These are phyloP conservation scores for Dynastes tityus DNA, from an alignment of 2,888 invertebrate species.

Conservation along the genomic window DNA sequence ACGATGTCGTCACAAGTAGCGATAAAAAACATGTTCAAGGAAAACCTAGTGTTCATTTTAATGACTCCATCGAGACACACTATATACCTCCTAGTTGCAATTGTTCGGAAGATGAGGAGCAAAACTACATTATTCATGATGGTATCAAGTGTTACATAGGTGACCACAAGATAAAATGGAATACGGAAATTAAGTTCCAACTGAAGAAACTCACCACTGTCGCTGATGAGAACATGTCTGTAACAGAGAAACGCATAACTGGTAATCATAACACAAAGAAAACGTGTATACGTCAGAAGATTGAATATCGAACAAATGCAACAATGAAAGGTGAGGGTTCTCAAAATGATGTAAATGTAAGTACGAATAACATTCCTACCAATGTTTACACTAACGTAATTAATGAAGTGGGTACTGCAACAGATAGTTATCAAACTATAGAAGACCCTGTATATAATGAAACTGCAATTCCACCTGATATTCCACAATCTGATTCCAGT, in stretches of 20 bases:
- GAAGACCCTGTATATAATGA: background rate
- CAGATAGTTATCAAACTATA: background rate
- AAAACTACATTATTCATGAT: slow-evolving; percentile 32
- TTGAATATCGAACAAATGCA: slow-evolving; percentile 13
- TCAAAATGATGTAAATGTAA: slow-evolving; percentile 35
- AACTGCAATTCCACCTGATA: background rate
- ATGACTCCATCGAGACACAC: slow-evolving; percentile 18
- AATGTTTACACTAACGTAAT: background rate
- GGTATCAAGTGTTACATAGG: slow-evolving; percentile 49
- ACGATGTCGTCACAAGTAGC: background rate
- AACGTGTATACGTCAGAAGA: slow-evolving; percentile 40
- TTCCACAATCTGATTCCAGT: too few species aligned
- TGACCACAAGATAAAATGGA: slow-evolving; percentile 37
- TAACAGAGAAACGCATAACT: slow-evolving; percentile 17
- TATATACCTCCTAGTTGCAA: background rate
- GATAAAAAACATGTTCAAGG: background rate
- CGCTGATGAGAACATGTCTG: too few species aligned
- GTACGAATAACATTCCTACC: background rate
- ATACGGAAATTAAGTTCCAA: background rate
- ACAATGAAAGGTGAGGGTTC: background rate
- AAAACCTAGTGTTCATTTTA: slow-evolving; percentile 16
- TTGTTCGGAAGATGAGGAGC: background rate
- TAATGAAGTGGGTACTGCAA: too few species aligned
- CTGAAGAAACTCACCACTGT: slow-evolving; percentile 11
- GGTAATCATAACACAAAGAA: slow-evolving; percentile 47